Evolutionary conservation across 2,113 vertebrate species (phyloP).

Genomic region (Rhombomys opimus): DNA sequence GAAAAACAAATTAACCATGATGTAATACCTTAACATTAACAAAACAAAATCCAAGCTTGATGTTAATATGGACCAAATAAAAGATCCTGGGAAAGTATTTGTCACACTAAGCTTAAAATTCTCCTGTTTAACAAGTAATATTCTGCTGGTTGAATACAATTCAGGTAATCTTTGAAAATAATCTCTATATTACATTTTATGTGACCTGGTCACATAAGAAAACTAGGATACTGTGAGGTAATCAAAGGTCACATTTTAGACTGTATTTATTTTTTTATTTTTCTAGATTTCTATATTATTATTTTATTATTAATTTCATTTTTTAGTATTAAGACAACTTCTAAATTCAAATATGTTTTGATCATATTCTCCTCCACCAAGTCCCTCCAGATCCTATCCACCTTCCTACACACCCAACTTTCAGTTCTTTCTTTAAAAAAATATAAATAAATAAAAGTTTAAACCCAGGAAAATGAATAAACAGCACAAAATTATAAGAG

Average conservation of each 20-base stretch:
- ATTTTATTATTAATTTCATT: background rate
- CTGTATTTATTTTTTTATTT: background rate
- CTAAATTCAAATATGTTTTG: background rate
- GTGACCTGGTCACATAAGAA: background rate
- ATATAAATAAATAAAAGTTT: too few relatives aligned
- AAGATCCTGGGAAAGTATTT: background rate
- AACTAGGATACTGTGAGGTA: background rate
- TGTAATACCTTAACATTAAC: background rate
- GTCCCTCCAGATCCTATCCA: background rate
- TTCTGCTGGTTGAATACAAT: background rate
- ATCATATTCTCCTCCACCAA: background rate
- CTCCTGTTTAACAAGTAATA: background rate
- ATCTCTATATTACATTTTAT: background rate
- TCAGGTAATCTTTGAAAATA: background rate
- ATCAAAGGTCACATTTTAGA: background rate
- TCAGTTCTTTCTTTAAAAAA: background rate
- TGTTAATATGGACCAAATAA: background rate
- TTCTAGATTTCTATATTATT: background rate
- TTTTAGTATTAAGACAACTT: background rate
- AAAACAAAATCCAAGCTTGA: background rate
- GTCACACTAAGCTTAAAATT: accelerated
- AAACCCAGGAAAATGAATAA: background rate
- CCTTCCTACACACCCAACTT: background rate
- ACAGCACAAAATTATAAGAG: background rate
- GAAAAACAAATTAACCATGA: background rate